Evolutionary conservation across 2,797 vertebrate species (phyloP).

Genomic region (Picus viridis): DNA sequence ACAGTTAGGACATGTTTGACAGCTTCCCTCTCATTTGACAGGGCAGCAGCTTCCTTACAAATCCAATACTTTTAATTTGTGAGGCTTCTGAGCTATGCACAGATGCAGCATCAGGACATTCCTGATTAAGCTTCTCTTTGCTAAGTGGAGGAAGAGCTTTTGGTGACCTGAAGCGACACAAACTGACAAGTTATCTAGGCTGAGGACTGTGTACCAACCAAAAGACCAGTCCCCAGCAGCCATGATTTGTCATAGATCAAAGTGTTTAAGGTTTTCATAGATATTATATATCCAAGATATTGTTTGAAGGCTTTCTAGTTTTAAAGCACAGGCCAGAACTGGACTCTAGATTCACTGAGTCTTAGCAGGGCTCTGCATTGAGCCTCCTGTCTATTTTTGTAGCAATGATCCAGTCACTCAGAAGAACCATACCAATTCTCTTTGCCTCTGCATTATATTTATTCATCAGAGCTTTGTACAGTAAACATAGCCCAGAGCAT

Average conservation of each 20-base stretch:
- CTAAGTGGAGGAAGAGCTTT: not conserved
- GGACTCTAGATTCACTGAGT: not conserved
- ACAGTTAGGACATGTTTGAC: not conserved
- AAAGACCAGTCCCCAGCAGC: not conserved
- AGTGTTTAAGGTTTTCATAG: not conserved
- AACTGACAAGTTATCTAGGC: not conserved
- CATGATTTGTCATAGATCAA: not conserved
- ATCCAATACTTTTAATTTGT: not conserved
- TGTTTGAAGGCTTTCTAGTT: not conserved
- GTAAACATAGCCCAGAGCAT: not conserved
- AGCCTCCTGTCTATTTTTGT: conserved; percentile 5
- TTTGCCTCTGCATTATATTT: not conserved
- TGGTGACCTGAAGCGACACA: not conserved
- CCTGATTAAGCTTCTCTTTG: not conserved
- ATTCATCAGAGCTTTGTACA: not conserved
- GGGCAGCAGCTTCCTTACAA: not conserved
- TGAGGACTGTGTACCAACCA: not conserved
- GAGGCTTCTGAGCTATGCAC: not conserved
- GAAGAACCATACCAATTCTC: not conserved
- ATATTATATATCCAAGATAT: not conserved
- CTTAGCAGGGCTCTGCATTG: not conserved
- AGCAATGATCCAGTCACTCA: not conserved
- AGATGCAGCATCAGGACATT: not conserved
- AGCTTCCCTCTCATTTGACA: not conserved
- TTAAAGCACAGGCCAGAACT: not conserved